A percentile compares a stretch with the other conserved stretches of the same genome.
Conservation (phyloP, 1,140 invertebrate genomes). For the Drosophila serrata region DNA sequence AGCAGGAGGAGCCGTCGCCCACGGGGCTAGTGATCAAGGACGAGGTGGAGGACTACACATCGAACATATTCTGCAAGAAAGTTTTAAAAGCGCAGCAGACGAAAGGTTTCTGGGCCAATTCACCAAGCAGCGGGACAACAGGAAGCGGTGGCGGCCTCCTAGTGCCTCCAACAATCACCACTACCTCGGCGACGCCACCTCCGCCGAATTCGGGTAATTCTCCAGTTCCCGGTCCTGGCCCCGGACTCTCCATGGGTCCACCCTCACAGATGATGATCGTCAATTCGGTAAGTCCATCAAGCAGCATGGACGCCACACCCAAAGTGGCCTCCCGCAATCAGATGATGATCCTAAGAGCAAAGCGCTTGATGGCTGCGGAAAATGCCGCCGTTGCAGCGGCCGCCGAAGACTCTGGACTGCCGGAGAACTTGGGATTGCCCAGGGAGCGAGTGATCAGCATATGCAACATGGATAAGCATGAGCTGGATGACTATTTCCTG, state of each 20-base stretch:
- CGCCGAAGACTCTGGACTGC: conserved; percentile 64
- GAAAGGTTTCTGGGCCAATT: conserved; percentile 82
- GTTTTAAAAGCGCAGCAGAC: conserved; percentile 84
- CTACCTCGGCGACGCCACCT: conserved; percentile 71
- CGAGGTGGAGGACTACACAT: conserved; percentile 77
- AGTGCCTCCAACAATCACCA: conserved; percentile 66
- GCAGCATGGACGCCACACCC: conserved; percentile 63
- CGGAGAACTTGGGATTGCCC: conserved; percentile 80
- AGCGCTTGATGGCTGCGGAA: conserved; percentile 55
- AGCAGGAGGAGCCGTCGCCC: conserved; percentile 48
- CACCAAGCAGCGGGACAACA: conserved; percentile 60
- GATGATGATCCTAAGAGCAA: conserved; percentile 69
- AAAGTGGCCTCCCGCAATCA: conserved; percentile 75
- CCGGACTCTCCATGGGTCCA: conserved; percentile 70
- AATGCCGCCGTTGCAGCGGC: conserved; percentile 63
- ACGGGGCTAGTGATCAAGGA: conserved; percentile 71
- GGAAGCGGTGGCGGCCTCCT: conserved; percentile 42
- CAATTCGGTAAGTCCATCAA: conserved; percentile 73
- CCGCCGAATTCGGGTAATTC: conserved; percentile 38
- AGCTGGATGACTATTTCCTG: conserved; percentile 91
- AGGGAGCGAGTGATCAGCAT: conserved; percentile 89
- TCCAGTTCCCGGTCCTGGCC: conserved; percentile 16
- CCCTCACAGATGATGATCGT: conserved; percentile 68
- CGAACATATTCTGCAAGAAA: conserved; percentile 83
- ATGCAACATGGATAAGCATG: conserved; percentile 91